Conservation (phyloP, 2,888 invertebrate species). For the Dolichomitus sp. region DNA sequence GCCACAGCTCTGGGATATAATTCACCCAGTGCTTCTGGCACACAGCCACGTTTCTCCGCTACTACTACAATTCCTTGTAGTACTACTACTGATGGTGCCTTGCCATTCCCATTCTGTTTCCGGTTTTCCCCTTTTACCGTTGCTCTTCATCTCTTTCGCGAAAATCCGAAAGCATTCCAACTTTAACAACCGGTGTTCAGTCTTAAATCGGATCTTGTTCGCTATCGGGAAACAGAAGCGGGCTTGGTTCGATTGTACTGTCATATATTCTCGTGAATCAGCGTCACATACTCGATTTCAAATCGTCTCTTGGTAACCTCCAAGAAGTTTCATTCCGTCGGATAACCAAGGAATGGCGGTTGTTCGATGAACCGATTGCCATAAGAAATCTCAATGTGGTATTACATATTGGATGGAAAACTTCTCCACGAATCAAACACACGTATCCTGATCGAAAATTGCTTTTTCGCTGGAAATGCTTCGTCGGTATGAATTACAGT, state of each 20-base stretch:
- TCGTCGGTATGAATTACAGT: not conserved
- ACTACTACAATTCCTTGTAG: not conserved
- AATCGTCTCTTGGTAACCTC: not conserved
- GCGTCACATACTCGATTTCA: slow-evolving; percentile 6
- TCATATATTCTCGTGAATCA: slow-evolving; percentile 12
- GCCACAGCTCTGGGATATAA: slow-evolving; percentile 70
- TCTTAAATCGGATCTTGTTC: slow-evolving; percentile 48
- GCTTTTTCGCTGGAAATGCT: not conserved
- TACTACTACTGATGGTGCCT: not conserved
- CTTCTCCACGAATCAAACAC: not conserved
- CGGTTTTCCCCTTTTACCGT: slow-evolving; percentile 15
- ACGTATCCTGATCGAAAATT: not conserved
- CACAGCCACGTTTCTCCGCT: slow-evolving; percentile 61
- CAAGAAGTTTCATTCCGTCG: not conserved
- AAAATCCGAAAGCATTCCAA: slow-evolving; percentile 22
- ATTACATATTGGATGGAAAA: not conserved
- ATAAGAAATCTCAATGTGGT: not conserved
- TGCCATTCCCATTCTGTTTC: slow-evolving; percentile 28
- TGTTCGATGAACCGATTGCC: not conserved
- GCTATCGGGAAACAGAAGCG: slow-evolving; percentile 16
- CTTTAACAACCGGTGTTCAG: slow-evolving; percentile 50
- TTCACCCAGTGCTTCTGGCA: slow-evolving; percentile 69
- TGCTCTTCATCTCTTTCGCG: slow-evolving; percentile 16
- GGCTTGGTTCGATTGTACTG: not conserved
- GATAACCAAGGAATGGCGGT: not conserved